Evolutionary conservation across 2,113 vertebrate genomes (phyloP), one percentile per base, ranked within the genome.

Genomic region (Mirza zaza): DNA sequence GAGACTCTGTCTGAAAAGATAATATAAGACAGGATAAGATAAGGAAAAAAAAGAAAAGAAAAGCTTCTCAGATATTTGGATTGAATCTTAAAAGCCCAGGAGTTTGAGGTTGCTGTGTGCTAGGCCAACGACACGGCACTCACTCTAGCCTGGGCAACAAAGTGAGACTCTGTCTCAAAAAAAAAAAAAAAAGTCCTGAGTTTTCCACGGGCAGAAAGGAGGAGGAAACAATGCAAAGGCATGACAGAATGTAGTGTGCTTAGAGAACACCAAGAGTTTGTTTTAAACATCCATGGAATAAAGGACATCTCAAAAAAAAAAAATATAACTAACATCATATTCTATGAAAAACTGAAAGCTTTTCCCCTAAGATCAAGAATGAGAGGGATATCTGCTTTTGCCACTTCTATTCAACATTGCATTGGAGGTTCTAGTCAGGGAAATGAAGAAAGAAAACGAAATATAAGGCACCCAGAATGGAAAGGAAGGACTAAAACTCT

Each of bases 361-460:
- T 80, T 89, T 20, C 20, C 50, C 55, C 65, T 4, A 73, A 89
- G 52, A 89, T 85, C 50, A 86, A 65, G 61, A 97, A 88, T 11
- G 91, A 61, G 20, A 77, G 70, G 10, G 20, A 65, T 76, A 71
- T 68, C 71, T 94, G 68, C 32, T n/a, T 45, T 87, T 18, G 68
- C 21, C 42, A 45, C 42, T 92, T 82, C 48, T 73, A 34, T 42
- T 97, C 52, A 77, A 77, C 32, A 23, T 42, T 63, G 34, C 48
- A 57, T 21, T 92, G 39, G 57, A 61, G 59, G 59, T 61, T 27
- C 21, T 61, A 61, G 59, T 25, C 59, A 61, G 59, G 59, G 17
- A 92, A 63, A 76, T 71, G 36, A 70, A 42, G 63, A 45, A 63
- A 81, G n/a, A 86, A 92, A 86, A 81, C 84, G 34, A 90, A 92